Conservation (phyloP, 2,113 vertebrate species). For the Epinephelus lanceolatus region DNA sequence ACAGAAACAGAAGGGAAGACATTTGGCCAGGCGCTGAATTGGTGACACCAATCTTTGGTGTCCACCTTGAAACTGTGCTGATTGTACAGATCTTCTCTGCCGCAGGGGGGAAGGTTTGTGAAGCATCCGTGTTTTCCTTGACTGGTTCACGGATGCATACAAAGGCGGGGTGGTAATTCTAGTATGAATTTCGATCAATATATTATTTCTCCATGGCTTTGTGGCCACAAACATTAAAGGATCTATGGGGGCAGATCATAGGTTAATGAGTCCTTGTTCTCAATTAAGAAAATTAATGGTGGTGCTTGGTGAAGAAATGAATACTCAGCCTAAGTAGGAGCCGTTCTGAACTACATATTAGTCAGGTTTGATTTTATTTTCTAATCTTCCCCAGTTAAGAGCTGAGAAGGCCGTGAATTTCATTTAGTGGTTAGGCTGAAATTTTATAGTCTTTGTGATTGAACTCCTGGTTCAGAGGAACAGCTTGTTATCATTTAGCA, state of each 20-base stretch:
- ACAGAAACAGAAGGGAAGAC: too few relatives aligned
- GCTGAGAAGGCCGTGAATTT: constrained; percentile 36
- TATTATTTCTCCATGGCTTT: not conserved
- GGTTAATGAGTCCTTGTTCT: not conserved
- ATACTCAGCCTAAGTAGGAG: not conserved
- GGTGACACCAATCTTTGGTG: too few relatives aligned
- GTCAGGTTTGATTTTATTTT: constrained; percentile 21
- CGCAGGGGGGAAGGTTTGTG: too few relatives aligned
- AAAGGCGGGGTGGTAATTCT: too few relatives aligned
- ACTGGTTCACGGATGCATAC: too few relatives aligned
- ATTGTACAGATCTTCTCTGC: too few relatives aligned
- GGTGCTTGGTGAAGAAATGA: not conserved
- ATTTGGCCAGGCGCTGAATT: too few relatives aligned
- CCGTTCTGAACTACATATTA: not conserved
- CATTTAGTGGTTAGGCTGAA: constrained; percentile 15
- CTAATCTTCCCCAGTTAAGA: constrained; percentile 5
- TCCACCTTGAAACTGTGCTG: too few relatives aligned
- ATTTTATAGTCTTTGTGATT: constrained; percentile 37
- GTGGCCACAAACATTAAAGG: not conserved
- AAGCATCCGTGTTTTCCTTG: too few relatives aligned
- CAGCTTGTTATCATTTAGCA: constrained; percentile 54
- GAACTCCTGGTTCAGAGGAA: constrained; percentile 31
- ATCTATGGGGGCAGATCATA: not conserved
- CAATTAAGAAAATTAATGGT: not conserved
- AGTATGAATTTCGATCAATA: too few relatives aligned